Evolutionary conservation across 2,888 invertebrate species (phyloP), one percentile per base, ranked within the genome.

Genomic region (Dioctria rufipes): DNA sequence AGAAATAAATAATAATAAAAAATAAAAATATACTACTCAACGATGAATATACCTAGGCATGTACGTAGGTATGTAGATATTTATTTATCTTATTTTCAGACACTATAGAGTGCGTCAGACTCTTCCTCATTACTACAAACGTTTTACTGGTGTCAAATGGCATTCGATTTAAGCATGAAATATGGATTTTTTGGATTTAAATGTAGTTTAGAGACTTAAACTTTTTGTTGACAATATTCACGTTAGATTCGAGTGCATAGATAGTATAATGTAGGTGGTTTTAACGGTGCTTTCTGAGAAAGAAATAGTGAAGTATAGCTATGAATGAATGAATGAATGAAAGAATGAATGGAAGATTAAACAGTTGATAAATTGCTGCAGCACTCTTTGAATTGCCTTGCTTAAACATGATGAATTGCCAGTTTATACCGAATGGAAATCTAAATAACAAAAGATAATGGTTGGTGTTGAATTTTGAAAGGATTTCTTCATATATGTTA

Each of bases 131-230:
- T 73, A 63, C 46, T 46, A 6, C 8, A 43, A 8, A 49, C 63
- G 63, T 25, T 77, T 77, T 77, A 77, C 42, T 37, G n/a, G 6
- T 77, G 77, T 77, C 63, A 77, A 77, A 46, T 63, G 11, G 63
- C 63, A n/a, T 40, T 77, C 77, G 39, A 60, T 77, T 77, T 77
- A 77, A 63, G 77, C 77, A 77, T 77, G 77, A 77, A 77, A 77
- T 77, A 77, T 77, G 25, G 49, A 77, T 43, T 61, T 77, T 77
- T 46, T 37, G 77, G 77, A 77, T 63, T 63, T 60, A 61, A 40
- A 46, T 46, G 40, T 77, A 25, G 46, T 63, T 49, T 25, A 25
- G n/a, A 49, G 61, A 42, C 25, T n/a, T 42, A 43, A 77, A 11
- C 63, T 25, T 60, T 75, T 43, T 42, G 60, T 40, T 75, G 58